Percentiles rank a stretch among this genome's conserved stretches.
phyloP scores from a whole-genome alignment of 2,888 invertebrate species.

The Julus scandinavius region DNA sequence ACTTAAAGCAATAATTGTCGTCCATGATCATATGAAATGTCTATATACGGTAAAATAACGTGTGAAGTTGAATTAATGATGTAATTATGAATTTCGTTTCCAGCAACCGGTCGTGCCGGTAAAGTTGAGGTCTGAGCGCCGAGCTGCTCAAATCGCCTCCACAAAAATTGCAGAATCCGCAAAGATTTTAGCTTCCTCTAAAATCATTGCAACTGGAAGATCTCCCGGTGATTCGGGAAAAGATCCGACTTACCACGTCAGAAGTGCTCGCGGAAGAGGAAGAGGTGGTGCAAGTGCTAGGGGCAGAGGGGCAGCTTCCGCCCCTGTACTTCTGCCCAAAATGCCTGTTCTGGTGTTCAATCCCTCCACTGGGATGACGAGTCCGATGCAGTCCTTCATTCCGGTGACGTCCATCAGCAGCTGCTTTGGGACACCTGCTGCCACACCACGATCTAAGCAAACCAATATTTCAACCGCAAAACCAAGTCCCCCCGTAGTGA shows the following conservation, averaged over 20 bases:
- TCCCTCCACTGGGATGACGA: not conserved
- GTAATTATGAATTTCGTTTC: not conserved
- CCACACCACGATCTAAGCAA: not conserved
- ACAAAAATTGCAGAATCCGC: slow-evolving; percentile 55
- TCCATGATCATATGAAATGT: no score
- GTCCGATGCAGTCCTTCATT: not conserved
- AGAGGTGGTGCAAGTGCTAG: not conserved
- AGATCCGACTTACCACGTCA: not conserved
- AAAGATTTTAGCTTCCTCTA: slow-evolving; percentile 53
- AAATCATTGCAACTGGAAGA: slow-evolving; percentile 52
- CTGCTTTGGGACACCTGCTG: not conserved
- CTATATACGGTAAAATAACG: no score
- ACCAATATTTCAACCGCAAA: not conserved
- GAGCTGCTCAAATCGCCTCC: slow-evolving; percentile 54
- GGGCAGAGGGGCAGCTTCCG: not conserved
- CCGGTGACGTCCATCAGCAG: not conserved
- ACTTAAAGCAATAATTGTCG: no score
- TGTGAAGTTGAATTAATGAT: no score
- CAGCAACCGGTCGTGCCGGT: slow-evolving; percentile 38
- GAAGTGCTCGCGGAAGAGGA: not conserved
- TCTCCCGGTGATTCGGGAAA: not conserved
- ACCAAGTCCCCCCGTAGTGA: not conserved
- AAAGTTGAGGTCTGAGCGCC: slow-evolving; percentile 48
- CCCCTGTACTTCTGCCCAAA: slow-evolving; percentile 22
- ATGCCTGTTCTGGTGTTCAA: slow-evolving; percentile 52